Evolutionary conservation across 2,888 invertebrate genomes (phyloP).

Genomic region (Sphecodes monilicornis): DNA sequence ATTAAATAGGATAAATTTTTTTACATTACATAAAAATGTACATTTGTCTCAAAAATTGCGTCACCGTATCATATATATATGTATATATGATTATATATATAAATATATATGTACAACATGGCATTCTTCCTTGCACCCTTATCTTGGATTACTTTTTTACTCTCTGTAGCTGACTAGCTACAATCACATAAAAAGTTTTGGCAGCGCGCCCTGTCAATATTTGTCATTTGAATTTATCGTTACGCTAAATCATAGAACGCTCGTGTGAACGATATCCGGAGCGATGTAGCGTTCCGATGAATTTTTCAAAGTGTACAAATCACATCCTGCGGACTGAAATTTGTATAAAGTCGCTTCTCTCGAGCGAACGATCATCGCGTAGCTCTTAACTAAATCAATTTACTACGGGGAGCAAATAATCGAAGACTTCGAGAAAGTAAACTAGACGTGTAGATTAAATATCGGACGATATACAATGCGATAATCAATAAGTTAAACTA

Average conservation of each 20-base stretch:
- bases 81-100: neutral
- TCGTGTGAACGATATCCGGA: slow-evolving; percentile 22
- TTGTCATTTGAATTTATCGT: slow-evolving; percentile 28
- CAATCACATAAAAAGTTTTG: slow-evolving; percentile 73
- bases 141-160: slow-evolving; percentile 49
- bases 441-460: slow-evolving; percentile 22
- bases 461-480: slow-evolving; percentile 35
- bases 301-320: slow-evolving; percentile 14
- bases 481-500: slow-evolving; percentile 50
- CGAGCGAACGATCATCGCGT: slow-evolving; percentile 20
- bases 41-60: slow-evolving; percentile 31
- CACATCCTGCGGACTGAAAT: neutral
- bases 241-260: slow-evolving; percentile 25
- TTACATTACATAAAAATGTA: slow-evolving; percentile 48
- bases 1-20: slow-evolving; percentile 53
- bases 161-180: slow-evolving; percentile 71
- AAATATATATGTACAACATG: slow-evolving; percentile 49
- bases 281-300: neutral
- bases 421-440: neutral
- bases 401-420: slow-evolving; percentile 16
- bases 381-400: neutral
- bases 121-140: slow-evolving; percentile 73
- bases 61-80: slow-evolving; percentile 17
- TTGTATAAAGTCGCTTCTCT: slow-evolving; percentile 1
- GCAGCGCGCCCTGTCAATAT: slow-evolving; percentile 70